Evolutionary conservation across 2,888 invertebrate genomes (phyloP).

Genomic region (Yponomeuta cagnagella): DNA sequence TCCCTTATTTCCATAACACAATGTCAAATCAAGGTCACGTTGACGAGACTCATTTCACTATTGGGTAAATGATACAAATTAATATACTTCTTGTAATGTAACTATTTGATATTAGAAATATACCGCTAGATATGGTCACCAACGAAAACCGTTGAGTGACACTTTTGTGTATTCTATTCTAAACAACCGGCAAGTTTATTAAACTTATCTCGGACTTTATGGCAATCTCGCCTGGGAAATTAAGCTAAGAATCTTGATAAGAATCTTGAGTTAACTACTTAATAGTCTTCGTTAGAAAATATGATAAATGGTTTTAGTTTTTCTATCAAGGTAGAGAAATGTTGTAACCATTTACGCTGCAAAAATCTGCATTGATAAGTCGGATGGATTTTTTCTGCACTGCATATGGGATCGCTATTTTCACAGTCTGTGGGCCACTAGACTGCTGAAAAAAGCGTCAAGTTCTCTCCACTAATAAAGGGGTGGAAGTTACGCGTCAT

Average conservation of each 20-base stretch:
- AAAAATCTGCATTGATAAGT: not conserved
- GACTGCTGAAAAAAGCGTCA: constrained; percentile 5
- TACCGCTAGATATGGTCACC: too few species aligned
- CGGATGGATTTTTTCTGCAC: not conserved
- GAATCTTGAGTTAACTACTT: not conserved
- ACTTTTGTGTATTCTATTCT: not conserved
- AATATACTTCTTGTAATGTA: too few species aligned
- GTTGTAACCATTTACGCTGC: not conserved
- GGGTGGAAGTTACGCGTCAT: not conserved
- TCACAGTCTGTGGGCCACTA: not conserved
- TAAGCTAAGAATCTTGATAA: too few species aligned
- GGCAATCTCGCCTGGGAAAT: not conserved
- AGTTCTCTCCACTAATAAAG: constrained; percentile 2
- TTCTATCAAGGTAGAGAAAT: not conserved
- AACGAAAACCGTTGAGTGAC: not conserved
- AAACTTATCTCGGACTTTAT: not conserved
- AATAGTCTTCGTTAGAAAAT: not conserved
- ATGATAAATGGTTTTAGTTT: not conserved
- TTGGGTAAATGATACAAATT: too few species aligned
- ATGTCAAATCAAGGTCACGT: too few species aligned
- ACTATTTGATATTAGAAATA: too few species aligned
- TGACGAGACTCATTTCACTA: too few species aligned
- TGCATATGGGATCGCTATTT: not conserved
- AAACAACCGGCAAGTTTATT: not conserved
- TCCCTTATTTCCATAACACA: not conserved